A percentile compares a stretch with the other conserved stretches of the same genome.
Evolutionary conservation across 2,113 vertebrate genomes (phyloP).

Genomic region (Condylura cristata): DNA sequence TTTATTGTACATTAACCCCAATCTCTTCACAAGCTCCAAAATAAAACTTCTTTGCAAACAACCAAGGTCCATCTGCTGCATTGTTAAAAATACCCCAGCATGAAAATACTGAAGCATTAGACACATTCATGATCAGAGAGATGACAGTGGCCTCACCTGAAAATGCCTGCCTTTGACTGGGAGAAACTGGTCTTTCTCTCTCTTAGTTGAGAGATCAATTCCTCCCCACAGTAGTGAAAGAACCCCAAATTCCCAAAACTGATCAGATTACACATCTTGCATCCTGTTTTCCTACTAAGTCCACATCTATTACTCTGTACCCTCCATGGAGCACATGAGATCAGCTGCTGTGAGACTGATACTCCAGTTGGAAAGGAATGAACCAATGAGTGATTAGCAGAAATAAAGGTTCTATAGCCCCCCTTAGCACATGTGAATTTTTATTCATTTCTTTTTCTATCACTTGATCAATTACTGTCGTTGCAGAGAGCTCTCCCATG

Average conservation of each 20-base stretch:
- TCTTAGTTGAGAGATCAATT: neutral
- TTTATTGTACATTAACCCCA: slow-evolving; percentile 87
- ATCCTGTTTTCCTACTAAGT: neutral
- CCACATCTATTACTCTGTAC: neutral
- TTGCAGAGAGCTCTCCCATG: slow-evolving; percentile 53
- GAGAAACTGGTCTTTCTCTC: neutral
- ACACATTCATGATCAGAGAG: slow-evolving; percentile 64
- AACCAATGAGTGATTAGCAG: slow-evolving; percentile 40
- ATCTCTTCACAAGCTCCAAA: slow-evolving; percentile 85
- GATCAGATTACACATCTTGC: slow-evolving; percentile 36
- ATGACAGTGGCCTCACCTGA: slow-evolving; percentile 21
- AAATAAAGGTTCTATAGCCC: slow-evolving; percentile 54
- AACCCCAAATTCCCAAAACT: neutral
- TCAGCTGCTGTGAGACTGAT: slow-evolving; percentile 49
- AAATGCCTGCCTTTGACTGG: slow-evolving; percentile 33
- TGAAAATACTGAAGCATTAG: slow-evolving; percentile 68
- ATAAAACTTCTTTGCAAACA: slow-evolving; percentile 83
- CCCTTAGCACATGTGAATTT: slow-evolving; percentile 76
- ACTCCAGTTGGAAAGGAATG: slow-evolving; percentile 66
- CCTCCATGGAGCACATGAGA: neutral
- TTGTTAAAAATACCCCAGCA: slow-evolving; percentile 76
- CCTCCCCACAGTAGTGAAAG: neutral
- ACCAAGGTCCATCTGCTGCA: slow-evolving; percentile 78
- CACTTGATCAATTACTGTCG: slow-evolving; percentile 80
- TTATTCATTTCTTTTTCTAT: slow-evolving; percentile 74